Conservation (phyloP, 2,888 invertebrate species). For the Napeogenes inachia region DNA sequence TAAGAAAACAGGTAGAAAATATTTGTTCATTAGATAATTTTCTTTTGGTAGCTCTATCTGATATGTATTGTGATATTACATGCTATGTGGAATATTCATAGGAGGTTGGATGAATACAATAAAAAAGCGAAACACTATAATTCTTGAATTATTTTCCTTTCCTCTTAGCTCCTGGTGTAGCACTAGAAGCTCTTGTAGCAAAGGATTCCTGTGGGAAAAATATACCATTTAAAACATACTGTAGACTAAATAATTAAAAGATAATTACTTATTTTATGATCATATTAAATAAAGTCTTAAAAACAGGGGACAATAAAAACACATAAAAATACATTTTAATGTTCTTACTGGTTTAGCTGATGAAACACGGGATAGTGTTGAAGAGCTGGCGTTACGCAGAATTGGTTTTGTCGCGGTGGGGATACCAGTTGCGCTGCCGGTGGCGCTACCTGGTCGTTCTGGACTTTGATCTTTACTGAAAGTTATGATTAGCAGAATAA, state of each 20-base stretch:
- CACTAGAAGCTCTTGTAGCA: constrained; percentile 58
- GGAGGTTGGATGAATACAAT: constrained; percentile 69
- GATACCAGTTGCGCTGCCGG: constrained; percentile 48
- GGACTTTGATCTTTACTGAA: constrained; percentile 70
- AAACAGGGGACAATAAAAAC: too few species aligned
- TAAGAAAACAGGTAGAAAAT: constrained; percentile 12
- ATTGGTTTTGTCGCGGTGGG: constrained; percentile 62
- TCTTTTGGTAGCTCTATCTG: constrained; percentile 53
- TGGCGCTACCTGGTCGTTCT: constrained; percentile 46
- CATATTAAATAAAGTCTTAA: too few species aligned
- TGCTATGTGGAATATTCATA: constrained; percentile 70
- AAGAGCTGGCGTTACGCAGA: constrained; percentile 78
- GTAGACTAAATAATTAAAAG: not conserved
- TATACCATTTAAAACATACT: not conserved
- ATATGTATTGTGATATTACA: constrained; percentile 76
- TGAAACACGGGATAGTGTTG: constrained; percentile 55
- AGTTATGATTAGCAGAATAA: not conserved
- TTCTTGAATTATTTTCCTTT: constrained; percentile 72
- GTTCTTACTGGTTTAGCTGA: constrained; percentile 49
- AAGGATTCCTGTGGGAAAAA: constrained; percentile 49
- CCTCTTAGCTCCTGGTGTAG: constrained; percentile 70
- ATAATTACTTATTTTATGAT: not conserved
- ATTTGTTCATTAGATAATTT: constrained; percentile 31
- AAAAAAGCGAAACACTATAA: constrained; percentile 59
- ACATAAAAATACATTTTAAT: constrained; percentile 7